Conservation (phyloP, 2,797 vertebrate genomes). For the Crenuchus spilurus region DNA sequence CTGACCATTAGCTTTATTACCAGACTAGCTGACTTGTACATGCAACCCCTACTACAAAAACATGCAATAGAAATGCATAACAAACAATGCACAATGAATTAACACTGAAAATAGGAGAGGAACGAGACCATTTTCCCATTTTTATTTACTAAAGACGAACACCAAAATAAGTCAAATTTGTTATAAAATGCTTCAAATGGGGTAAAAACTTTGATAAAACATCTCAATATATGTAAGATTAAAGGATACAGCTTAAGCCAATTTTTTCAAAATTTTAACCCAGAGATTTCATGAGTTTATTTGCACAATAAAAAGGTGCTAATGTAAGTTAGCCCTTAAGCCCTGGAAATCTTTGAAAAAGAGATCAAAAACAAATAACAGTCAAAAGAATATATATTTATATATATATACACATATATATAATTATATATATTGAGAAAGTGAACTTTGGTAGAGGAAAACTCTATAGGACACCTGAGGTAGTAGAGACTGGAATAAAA, state of each 20-base stretch:
- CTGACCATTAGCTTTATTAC: too few species aligned
- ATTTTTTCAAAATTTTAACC: slow-evolving; percentile 82
- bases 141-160: slow-evolving; percentile 92
- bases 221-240: slow-evolving; percentile 88
- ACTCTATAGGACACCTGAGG: slow-evolving; percentile 92
- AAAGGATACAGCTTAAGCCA: slow-evolving; percentile 89
- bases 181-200: slow-evolving; percentile 89
- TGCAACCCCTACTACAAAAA: too few species aligned
- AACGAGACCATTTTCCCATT: slow-evolving; percentile 77
- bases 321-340: slow-evolving; percentile 90
- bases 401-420: slow-evolving; percentile 75
- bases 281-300: slow-evolving; percentile 86
- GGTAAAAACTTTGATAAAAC: slow-evolving; percentile 91
- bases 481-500: slow-evolving; percentile 92
- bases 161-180: slow-evolving; percentile 91
- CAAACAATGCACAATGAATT: neutral
- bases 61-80: neutral
- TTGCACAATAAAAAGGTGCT: slow-evolving; percentile 88
- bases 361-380: slow-evolving; percentile 75
- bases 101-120: slow-evolving; percentile 39
- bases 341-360: slow-evolving; percentile 84
- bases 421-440: slow-evolving; percentile 83
- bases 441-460: slow-evolving; percentile 94
- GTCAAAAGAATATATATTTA: slow-evolving; percentile 84
- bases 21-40: too few species aligned